Evolutionary conservation across 2,113 vertebrate species (phyloP), one percentile per base, ranked within the genome.

Genomic region (Phrynosoma blainvillii): DNA sequence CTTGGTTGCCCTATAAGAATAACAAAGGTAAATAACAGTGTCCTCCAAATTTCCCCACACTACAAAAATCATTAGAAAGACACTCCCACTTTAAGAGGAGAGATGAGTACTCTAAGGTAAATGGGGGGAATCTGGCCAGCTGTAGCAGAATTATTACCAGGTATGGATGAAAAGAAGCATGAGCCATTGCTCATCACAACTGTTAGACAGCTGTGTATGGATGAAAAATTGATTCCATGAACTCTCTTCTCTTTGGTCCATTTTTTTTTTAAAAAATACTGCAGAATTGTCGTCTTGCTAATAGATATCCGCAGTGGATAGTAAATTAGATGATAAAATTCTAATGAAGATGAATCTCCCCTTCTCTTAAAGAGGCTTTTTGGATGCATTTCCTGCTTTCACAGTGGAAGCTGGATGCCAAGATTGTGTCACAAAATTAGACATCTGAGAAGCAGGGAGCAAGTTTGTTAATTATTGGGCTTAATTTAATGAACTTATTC

Each of bases 271-370:
- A 82, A 36, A 76, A 84, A 79, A 89, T 32, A 88, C 66, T 79
- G 36, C 7, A 66, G 40, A 91, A 70, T 0, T 75, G n/a, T 78
- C 79, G 90, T 10, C 85, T 92, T 95, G 90, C 96, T 96, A 96
- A 96, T 91, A 95, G 91, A 91, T 84, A 94, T 93, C 90, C 94
- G 84, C 88, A 94, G 92, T 88, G 96, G 91, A 90, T 79, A 94
- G 90, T 93, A 92, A 93, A 95, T 92, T 93, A 93, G 95, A 90
- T 88, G 92, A 96, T 95, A 86, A 96, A 94, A 94, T 93, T 93
- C 89, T 97, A 97, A 97, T 97, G 96, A 98, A 98, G 96, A 97
- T 96, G 88, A 97, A 97, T 98, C 97, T 97, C 95, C 93, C 95
- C 95, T 93, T 95, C 92, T 93, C 93, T 95, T 93, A 88, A 93